Conservation (phyloP, 2,888 invertebrate species). For the Zygogramma bicolorata region DNA sequence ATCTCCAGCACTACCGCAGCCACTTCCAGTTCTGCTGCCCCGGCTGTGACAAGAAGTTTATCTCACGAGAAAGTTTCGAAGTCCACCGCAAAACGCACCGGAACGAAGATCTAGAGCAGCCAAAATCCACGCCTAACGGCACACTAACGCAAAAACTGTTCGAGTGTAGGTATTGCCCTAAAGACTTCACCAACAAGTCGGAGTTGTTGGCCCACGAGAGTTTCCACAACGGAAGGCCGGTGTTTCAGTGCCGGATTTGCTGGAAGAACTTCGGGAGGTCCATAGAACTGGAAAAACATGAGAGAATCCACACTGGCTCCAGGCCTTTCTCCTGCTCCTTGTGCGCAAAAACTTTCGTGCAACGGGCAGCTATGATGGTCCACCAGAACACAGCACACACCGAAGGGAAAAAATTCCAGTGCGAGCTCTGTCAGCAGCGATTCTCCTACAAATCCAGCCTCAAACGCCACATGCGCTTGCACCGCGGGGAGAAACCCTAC, state of each 20-base stretch:
- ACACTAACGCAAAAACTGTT: neutral
- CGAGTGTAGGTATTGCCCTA: neutral
- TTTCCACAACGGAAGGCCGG: neutral
- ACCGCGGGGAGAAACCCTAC: slow-evolving; percentile 12
- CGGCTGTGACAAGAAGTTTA: neutral
- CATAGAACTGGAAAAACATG: slow-evolving; percentile 2
- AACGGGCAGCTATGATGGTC: neutral
- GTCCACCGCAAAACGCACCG: neutral
- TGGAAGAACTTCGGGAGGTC: neutral
- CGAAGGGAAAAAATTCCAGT: slow-evolving; percentile 2
- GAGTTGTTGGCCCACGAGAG: neutral
- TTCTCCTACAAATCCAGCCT: slow-evolving; percentile 1
- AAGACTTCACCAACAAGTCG: neutral
- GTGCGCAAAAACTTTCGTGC: slow-evolving; percentile 1
- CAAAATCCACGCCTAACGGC: neutral
- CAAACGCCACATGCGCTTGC: slow-evolving; percentile 6
- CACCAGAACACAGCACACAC: slow-evolving; percentile 7
- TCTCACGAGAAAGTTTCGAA: neutral
- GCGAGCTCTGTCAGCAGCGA: slow-evolving; percentile 5
- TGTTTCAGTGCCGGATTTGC: slow-evolving; percentile 8
- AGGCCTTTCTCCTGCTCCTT: neutral
- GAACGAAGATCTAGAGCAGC: neutral
- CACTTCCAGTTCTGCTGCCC: neutral
- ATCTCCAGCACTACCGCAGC: neutral
- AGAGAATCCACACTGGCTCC: slow-evolving; percentile 6